Percentiles rank a stretch among this genome's conserved stretches.
These are phyloP conservation scores for Corticium candelabrum DNA, from an alignment of 37 sponge, comb jelly and placozoan species.

Conservation along the genomic window DNA sequence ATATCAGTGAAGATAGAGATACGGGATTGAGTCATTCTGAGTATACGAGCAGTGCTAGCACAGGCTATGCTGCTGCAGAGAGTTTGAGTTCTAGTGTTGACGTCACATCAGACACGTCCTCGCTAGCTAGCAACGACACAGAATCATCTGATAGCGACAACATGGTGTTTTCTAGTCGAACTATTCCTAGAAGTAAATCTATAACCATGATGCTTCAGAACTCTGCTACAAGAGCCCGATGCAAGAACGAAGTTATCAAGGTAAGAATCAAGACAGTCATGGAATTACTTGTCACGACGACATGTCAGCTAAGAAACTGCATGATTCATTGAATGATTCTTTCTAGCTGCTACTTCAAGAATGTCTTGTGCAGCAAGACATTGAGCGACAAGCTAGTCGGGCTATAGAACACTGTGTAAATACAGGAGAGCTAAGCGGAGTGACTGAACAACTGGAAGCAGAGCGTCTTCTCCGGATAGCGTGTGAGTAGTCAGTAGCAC, in stretches of 20 bases:
- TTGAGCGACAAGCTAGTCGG: background rate
- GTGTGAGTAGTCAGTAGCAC: too few species aligned
- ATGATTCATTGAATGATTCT: background rate
- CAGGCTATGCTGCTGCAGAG: too few species aligned
- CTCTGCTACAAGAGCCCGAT: background rate
- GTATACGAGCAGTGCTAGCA: too few species aligned
- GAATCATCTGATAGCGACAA: too few species aligned
- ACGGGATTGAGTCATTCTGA: too few species aligned
- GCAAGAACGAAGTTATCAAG: background rate
- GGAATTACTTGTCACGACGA: background rate
- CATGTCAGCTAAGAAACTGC: background rate
- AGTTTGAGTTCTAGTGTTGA: too few species aligned
- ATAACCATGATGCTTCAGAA: background rate
- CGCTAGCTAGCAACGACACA: too few species aligned
- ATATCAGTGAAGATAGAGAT: too few species aligned
- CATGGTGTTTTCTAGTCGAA: too few species aligned
- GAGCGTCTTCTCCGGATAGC: background rate
- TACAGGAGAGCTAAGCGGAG: background rate
- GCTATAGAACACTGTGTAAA: background rate
- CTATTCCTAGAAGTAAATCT: background rate
- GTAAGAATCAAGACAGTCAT: background rate
- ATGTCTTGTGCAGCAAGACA: background rate
- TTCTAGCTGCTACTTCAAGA: background rate
- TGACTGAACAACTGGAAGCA: background rate
- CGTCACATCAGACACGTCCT: too few species aligned